Base-by-base conservation (phyloP, 92 coral and sea anemone species). In the Parazoanthus swiftii region DNA sequence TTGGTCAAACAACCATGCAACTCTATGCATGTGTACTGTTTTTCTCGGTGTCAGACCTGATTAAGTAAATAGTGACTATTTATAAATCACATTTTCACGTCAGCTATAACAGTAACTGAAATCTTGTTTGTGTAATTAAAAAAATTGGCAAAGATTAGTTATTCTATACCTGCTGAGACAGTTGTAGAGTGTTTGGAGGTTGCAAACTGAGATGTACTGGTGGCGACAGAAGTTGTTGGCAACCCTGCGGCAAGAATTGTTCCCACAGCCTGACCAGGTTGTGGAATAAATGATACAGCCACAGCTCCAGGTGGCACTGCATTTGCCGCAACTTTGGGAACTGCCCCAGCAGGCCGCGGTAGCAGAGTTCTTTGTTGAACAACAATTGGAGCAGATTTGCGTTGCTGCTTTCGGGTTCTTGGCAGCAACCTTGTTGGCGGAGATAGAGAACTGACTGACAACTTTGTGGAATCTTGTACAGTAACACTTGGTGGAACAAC, bases 251-350 rank as follows among this genome's bases (percentile, higher is more conserved):
- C 95, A 54, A 94, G 95, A 33, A 93, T 94, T 39, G 98, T 90
- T 50, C 95, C 93, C 0, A 93, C 94, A 13, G 93, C 86, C 71
- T 95, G 96, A 13, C 92, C 94, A 23, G 99, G 98, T 51, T 96
- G 96, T 8, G 97, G 98, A 68, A 95, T 94, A 89, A 94, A 93
- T 3, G 98, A 91, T 72, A 92, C 93, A 42, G 98, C 96, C n/a
- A 93, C 95, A 13, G 96, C 94, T 15, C 95, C 98, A 42, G 94
- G 93, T 0, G 94, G 96, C 29, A 91, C 91, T 71, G 99, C 94
- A 78, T 80, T 91, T 1, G 88, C 91, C 11, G 90, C 89, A 84
- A 84, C 87, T 48, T 36, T 84, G 23, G 87, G 87, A 26, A 84
- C 87, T 68, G 80, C 50, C 39, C 88, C 43, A 18, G 86, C 89